Percentiles rank a stretch among this genome's conserved stretches.
Evolutionary conservation across 2,888 invertebrate species (phyloP).

Genomic region (Prenolepis imparis): DNA sequence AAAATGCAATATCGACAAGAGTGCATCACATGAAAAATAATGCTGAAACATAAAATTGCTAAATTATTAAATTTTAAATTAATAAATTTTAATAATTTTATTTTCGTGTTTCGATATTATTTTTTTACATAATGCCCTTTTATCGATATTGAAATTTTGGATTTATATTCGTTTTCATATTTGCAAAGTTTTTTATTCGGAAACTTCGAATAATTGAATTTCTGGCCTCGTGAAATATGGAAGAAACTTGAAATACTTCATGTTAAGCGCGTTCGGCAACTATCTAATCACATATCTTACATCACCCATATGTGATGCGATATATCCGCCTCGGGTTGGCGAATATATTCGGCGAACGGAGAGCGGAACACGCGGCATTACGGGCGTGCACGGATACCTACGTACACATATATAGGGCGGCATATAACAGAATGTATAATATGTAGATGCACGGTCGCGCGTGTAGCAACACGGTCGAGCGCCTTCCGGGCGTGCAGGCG

Average conservation of each 20-base stretch:
- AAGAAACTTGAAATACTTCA: constrained; percentile 3
- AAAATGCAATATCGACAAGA: constrained; percentile 3
- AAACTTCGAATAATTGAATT: not conserved
- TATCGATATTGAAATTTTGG: not conserved
- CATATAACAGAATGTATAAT: not conserved
- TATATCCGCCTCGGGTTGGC: constrained; percentile 16
- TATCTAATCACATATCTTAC: constrained; percentile 36
- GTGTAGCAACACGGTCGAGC: constrained; percentile 32
- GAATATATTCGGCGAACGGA: constrained; percentile 28
- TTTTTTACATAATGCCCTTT: not conserved
- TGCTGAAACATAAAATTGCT: not conserved
- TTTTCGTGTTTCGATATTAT: not conserved
- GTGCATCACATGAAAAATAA: not conserved
- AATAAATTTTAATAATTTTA: not conserved
- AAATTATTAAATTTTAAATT: not conserved
- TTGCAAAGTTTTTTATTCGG: not conserved
- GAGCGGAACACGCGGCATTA: constrained; percentile 31
- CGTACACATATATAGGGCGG: constrained; percentile 3
- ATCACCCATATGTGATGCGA: constrained; percentile 36
- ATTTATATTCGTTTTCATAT: not conserved
- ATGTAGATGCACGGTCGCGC: constrained; percentile 19
- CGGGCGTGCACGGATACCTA: constrained; percentile 10
- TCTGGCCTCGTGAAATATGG: not conserved
- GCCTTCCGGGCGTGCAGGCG: constrained; percentile 31
- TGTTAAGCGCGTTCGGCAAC: constrained; percentile 7